Evolutionary conservation across 2,888 invertebrate species (phyloP).

Genomic region (Xestia rhomboidea): DNA sequence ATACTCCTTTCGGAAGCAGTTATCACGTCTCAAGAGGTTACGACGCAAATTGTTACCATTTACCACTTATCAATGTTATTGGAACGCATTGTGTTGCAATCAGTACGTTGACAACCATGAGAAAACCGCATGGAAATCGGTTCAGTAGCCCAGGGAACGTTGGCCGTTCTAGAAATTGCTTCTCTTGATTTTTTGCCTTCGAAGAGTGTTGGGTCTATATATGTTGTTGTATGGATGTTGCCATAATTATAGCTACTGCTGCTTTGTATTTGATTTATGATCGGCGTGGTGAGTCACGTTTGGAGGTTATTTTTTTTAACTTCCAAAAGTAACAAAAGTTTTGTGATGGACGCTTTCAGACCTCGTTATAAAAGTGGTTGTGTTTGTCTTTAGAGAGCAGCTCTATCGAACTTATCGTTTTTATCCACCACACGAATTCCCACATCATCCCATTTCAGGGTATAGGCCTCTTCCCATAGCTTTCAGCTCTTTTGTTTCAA

Average conservation of each 20-base stretch:
- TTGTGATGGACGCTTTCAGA: too few species aligned
- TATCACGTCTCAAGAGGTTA: constrained; percentile 42
- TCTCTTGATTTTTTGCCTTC: constrained; percentile 18
- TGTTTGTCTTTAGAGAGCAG: neutral
- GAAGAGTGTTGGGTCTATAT: constrained; percentile 23
- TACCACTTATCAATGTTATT: constrained; percentile 46
- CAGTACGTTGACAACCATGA: constrained; percentile 53
- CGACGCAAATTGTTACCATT: constrained; percentile 20
- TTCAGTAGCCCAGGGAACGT: constrained; percentile 54
- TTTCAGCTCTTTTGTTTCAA: neutral
- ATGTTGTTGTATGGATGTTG: constrained; percentile 27
- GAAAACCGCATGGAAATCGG: constrained; percentile 66
- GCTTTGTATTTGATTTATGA: constrained; percentile 10
- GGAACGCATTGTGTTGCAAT: constrained; percentile 56
- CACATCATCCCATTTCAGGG: neutral
- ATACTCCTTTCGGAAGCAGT: constrained; percentile 31
- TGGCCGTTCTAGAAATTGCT: constrained; percentile 31
- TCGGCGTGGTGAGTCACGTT: neutral
- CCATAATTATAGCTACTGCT: constrained; percentile 28
- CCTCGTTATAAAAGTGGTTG: neutral
- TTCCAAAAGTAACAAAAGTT: too few species aligned
- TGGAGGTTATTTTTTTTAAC: neutral
- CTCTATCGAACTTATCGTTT: neutral
- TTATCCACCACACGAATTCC: neutral
- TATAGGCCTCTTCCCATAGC: neutral